Base-by-base conservation (phyloP, 2,888 invertebrate species). In the Steinernema carpocapsae region DNA sequence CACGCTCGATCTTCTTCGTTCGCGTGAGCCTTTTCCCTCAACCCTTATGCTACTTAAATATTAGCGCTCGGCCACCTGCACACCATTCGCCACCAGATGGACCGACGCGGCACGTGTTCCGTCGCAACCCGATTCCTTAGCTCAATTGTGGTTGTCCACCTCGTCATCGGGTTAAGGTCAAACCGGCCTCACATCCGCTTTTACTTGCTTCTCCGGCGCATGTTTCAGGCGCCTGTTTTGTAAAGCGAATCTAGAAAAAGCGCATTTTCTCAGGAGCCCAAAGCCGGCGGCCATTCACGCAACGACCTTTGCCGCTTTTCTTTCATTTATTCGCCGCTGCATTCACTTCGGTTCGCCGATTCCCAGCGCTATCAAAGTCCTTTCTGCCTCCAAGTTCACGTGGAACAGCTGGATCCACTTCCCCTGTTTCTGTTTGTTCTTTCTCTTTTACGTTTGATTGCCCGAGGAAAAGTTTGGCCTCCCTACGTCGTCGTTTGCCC, bases 391-490 rank as follows among this genome's bases (percentile, higher is more conserved):
- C 48, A 48, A 37, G 37, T 37, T 37, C 37, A 37, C 37, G 37
- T 37, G 37, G 37, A 37, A 37, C 37, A 37, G 37, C 29, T 32
- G 29, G 32, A 32, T 29, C 64, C 64, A 64, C 7, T 32, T 32
- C 29, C 64, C 32, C 37, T n/a, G 3, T 64, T n/a, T 64, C 37
- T 64, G 64, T 64, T 64, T 64, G 64, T 17, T 29, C 37, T 29
- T 64, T 64, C 19, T 7, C 32, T 32, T 64, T 64, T 32, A 29
- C 64, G 64, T 17, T 26, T 32, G 26, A 64, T 64, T 64, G 64
- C 64, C 64, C 64, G 64, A 64, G 64, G 64, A 64, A 32, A 64
- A 29, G 64, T 64, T 64, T 64, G 29, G 64, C 32, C 37, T 37
- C 37, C 37, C 64, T 32, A 29, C 1, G 3, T 56, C 56, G 64